Evolutionary conservation across 1,140 invertebrate genomes (phyloP), one percentile per base, ranked within the genome.

Genomic region (Capitella teleta): DNA sequence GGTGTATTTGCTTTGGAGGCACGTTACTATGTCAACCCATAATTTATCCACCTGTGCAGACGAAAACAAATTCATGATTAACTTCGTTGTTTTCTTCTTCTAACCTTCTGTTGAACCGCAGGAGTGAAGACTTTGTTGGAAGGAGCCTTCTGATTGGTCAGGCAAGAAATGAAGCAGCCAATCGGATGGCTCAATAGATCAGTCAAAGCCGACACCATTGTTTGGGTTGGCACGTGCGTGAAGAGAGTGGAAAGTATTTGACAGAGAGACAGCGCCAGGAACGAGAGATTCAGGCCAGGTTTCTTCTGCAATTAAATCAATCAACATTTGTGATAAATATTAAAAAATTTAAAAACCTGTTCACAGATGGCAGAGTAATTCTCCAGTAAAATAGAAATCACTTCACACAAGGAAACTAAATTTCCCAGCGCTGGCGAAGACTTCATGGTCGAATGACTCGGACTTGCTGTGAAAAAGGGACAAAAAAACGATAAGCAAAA

Each of bases 101-200:
- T 37, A 45, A 66, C 66, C 61, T 68, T 68, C 45, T 56, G 57
- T 19, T 52, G 37, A 25, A 64, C 60, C 8, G 51, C n/a, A 44
- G 58, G 49, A 28, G 47, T 56, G 49, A 55, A 61, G 6, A 64
- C 23, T 41, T 61, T 63, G 8, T 23, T 37, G 12, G 25, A 25
- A 1, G 50, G 48, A 28, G 56, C 60, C 23, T 51, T 57, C 12
- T 18, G 14, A 0, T n/a, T n/a, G n/a, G n/a, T n/a, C n/a, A n/a
- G n/a, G n/a, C n/a, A 47, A 8, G 46, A 19, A 45, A 57, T 57
- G 14, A 67, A 50, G 5, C 47, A 37, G 16, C 55, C 54, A 8
- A 63, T 51, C 34, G 61, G 61, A 12, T 51, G n/a, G 45, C 60
- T 53, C 21, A 64, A 42, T 12, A 57, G 49, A 40, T 47, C 46